Evolutionary conservation across 1,140 invertebrate species (phyloP), one percentile per base, ranked within the genome.

Genomic region (Bombus picipes): DNA sequence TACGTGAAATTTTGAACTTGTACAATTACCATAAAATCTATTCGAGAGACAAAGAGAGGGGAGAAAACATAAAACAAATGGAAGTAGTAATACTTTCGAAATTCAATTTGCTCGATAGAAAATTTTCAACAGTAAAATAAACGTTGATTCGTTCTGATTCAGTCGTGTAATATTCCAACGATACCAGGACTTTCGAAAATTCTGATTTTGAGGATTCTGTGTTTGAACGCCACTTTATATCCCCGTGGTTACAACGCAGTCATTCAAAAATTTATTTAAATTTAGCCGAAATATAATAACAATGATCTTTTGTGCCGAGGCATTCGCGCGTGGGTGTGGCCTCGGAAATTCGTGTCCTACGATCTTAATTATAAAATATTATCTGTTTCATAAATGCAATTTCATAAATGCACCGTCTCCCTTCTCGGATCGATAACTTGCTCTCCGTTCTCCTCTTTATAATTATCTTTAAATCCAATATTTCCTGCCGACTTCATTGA

Each of bases 381-480:
- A 84, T 84, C 76, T 25, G 66, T 79, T 84, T 65, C 75, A 68
- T 79, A 79, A 84, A 84, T 84, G 82, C 66, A 84, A 84, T 84
- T 84, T 84, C 82, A 84, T 79, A 84, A 84, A 84, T 84, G 82
- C 76, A 84, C 39, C 82, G 53, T 25, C 39, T 66, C n/a, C 47
- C 53, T 71, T 39, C 66, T 84, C 76, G 82, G 82, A 84, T 84
- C 82, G 70, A 84, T 84, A 84, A 84, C 76, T 79, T 34, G 39
- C 53, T 76, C 82, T 37, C 41, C 37, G 28, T 57, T 70, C n/a
- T 59, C 43, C 62, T 41, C 75, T 84, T 84, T 78, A 68, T 78
- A 84, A 84, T 84, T 84, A 84, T 84, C 82, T 84, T 71, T 37
- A 70, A 84, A 70, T 84, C 75, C 82, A 78, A 84, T 79, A 84